Conservation (phyloP, 2,888 invertebrate species). For the Parnassius mnemosyne region DNA sequence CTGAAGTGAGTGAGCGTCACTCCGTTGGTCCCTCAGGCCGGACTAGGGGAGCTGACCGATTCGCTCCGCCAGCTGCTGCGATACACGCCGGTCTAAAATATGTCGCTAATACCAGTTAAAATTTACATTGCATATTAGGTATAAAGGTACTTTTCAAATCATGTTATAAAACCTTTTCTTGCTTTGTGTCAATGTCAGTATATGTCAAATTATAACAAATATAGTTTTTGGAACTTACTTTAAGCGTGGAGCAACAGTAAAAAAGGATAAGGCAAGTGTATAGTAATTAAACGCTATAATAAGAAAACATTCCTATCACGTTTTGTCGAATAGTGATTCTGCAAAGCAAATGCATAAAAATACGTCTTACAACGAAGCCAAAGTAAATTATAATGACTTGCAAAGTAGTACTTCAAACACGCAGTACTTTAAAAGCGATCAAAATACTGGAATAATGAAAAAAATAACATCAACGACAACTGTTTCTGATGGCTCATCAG, state of each 20-base stretch:
- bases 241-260: too few relatives aligned
- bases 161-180: slow-evolving; percentile 27
- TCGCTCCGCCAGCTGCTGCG: slow-evolving; percentile 42
- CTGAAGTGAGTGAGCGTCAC: slow-evolving; percentile 39
- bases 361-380: slow-evolving; percentile 21
- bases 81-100: slow-evolving; percentile 28
- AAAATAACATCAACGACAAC: slow-evolving; percentile 1
- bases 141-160: too few relatives aligned
- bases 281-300: slow-evolving; percentile 24
- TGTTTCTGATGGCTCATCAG: slow-evolving; percentile 38
- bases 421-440: slow-evolving; percentile 45
- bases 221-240: too few relatives aligned
- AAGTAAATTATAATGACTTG: slow-evolving; percentile 39
- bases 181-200: slow-evolving; percentile 7
- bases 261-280: not conserved
- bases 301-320: slow-evolving; percentile 34
- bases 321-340: slow-evolving; percentile 16
- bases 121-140: slow-evolving; percentile 35
- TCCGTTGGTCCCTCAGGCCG: slow-evolving; percentile 49
- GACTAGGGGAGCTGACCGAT: slow-evolving; percentile 56
- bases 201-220: not conserved
- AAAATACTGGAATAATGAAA: slow-evolving; percentile 36
- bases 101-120: slow-evolving; percentile 37
- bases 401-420: slow-evolving; percentile 51
- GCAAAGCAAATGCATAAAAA: not conserved